Percentiles rank a stretch among this genome's conserved stretches.
Conservation (phyloP, 1,140 invertebrate species). For the Anadara kagoshimensis region DNA sequence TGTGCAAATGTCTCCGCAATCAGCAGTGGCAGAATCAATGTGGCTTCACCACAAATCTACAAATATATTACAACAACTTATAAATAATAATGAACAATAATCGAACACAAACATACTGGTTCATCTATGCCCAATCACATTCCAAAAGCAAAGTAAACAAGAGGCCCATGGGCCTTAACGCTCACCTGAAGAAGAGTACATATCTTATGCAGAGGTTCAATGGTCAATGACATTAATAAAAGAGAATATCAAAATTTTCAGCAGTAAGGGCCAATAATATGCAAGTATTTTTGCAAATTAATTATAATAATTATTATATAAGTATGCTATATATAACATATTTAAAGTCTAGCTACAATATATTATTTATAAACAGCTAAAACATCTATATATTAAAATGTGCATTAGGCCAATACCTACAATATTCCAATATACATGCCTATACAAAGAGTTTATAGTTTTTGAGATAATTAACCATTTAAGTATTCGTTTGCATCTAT, state of each 20-base stretch:
- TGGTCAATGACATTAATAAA: too few species aligned
- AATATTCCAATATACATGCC: too few species aligned
- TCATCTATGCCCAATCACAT: background rate
- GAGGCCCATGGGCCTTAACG: background rate
- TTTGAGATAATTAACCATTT: too few species aligned
- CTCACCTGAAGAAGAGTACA: background rate
- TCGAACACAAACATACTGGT: background rate
- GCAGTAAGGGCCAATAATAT: too few species aligned
- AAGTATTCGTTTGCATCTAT: too few species aligned
- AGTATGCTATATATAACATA: too few species aligned
- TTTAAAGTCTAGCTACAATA: background rate
- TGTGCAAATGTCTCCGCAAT: slow-evolving; percentile 96
- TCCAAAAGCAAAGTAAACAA: background rate
- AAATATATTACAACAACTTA: slow-evolving; percentile 16
- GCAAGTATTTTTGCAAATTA: too few species aligned
- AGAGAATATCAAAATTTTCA: too few species aligned
- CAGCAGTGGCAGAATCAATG: slow-evolving; percentile 93
- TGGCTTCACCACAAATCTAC: slow-evolving; percentile 94
- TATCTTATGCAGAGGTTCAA: too few species aligned
- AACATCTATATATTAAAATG: background rate
- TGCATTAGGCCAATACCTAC: too few species aligned
- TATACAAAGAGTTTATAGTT: too few species aligned
- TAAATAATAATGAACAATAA: background rate
- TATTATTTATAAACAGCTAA: background rate
- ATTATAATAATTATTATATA: too few species aligned